These are phyloP conservation scores for Plectropomus leopardus DNA, from an alignment of 2,113 vertebrate species.

Conservation along the genomic window DNA sequence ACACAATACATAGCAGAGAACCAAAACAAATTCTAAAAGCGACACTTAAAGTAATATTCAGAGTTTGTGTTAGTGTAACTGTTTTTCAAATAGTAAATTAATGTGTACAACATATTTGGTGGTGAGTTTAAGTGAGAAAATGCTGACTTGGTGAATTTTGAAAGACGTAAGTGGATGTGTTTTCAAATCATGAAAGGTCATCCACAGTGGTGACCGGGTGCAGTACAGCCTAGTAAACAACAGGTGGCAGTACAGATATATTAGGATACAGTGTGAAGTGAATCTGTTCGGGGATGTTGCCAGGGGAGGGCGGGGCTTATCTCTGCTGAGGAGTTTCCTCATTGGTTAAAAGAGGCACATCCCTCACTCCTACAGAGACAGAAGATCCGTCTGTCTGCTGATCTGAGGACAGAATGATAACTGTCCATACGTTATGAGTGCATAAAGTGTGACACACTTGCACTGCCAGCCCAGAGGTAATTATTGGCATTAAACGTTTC, in stretches of 20 bases:
- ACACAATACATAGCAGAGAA: no score
- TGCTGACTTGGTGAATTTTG: background rate
- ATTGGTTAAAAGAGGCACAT: slow-evolving; percentile 6
- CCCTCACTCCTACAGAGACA: background rate
- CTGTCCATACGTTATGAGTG: background rate
- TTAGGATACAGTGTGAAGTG: background rate
- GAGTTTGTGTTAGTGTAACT: no score
- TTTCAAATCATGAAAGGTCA: background rate
- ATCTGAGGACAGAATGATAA: background rate
- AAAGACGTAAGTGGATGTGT: background rate
- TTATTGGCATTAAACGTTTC: no score
- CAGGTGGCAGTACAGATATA: slow-evolving; percentile 44
- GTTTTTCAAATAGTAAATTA: no score
- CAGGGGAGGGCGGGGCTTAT: background rate
- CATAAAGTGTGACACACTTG: no score
- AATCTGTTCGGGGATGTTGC: background rate
- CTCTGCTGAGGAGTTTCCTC: background rate
- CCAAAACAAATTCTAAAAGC: no score
- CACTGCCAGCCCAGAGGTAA: no score
- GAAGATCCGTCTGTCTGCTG: background rate
- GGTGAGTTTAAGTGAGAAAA: background rate
- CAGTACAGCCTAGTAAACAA: background rate
- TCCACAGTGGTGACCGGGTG: background rate
- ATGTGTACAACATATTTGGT: background rate
- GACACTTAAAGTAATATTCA: no score